Evolutionary conservation across 1,140 invertebrate genomes (phyloP).

Genomic region (Coboldia fuscipes): DNA sequence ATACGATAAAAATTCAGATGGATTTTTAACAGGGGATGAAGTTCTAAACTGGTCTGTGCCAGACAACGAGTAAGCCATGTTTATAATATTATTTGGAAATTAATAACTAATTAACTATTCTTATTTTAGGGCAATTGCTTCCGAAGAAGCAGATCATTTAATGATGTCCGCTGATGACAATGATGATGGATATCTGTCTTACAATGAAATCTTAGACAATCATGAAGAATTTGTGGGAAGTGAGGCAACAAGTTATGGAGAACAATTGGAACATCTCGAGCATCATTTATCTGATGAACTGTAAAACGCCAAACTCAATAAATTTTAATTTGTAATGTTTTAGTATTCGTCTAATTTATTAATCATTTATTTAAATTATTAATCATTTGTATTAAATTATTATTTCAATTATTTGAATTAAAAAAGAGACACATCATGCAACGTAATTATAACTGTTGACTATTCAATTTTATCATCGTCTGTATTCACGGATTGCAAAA

Average conservation of each 20-base stretch:
- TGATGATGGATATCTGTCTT: slow-evolving; percentile 61
- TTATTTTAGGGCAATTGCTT: slow-evolving; percentile 52
- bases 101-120: slow-evolving; percentile 4
- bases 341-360: neutral
- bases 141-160: slow-evolving; percentile 79
- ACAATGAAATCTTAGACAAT: slow-evolving; percentile 70
- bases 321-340: neutral
- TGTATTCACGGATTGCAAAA: slow-evolving; percentile 36
- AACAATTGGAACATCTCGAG: slow-evolving; percentile 57
- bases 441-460: no score
- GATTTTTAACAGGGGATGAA: slow-evolving; percentile 55
- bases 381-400: neutral
- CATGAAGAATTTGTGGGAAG: slow-evolving; percentile 88
- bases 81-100: slow-evolving; percentile 1
- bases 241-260: slow-evolving; percentile 88
- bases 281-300: slow-evolving; percentile 66
- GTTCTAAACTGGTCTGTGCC: slow-evolving; percentile 79
- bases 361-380: neutral
- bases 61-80: slow-evolving; percentile 55
- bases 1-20: slow-evolving; percentile 74
- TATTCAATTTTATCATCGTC: slow-evolving; percentile 13
- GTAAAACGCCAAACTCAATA: slow-evolving; percentile 19
- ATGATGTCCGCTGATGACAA: slow-evolving; percentile 76
- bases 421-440: no score
- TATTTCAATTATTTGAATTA: no score